These are phyloP conservation scores for Drosophila biarmipes DNA, from an alignment of 1,140 invertebrate genomes.

Conservation along the genomic window DNA sequence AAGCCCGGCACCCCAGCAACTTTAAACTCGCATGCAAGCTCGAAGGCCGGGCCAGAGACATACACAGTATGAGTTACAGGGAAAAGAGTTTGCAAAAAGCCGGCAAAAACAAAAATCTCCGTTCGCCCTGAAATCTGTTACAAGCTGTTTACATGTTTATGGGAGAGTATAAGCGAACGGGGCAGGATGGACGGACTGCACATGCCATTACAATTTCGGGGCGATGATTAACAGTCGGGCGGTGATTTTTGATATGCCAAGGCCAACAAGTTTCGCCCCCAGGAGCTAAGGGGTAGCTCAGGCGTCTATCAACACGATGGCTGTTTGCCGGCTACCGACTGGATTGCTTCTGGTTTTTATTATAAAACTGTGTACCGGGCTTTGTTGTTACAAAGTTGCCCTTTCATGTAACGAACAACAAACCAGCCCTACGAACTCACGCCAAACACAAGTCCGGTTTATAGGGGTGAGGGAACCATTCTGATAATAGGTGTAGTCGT, in stretches of 20 bases:
- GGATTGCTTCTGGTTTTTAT: slow-evolving; percentile 47
- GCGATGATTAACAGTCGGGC: slow-evolving; percentile 20
- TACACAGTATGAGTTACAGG: slow-evolving; percentile 16
- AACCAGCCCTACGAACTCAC: slow-evolving; percentile 2
- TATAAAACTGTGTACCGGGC: slow-evolving; percentile 66
- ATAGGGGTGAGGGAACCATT: slow-evolving; percentile 13
- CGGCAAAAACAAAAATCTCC: slow-evolving; percentile 25
- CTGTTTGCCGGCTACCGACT: too few relatives aligned
- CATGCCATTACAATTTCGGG: slow-evolving; percentile 21
- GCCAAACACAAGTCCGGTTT: slow-evolving; percentile 18
- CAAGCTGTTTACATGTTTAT: slow-evolving; percentile 13
- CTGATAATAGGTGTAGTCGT: slow-evolving; percentile 74
- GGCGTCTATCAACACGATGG: slow-evolving; percentile 6
- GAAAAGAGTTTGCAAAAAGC: slow-evolving; percentile 26
- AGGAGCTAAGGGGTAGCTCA: slow-evolving; percentile 15
- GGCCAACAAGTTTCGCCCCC: slow-evolving; percentile 1
- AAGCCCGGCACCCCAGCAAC: slow-evolving; percentile 57
- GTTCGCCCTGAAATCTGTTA: slow-evolving; percentile 22
- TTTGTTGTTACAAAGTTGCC: slow-evolving; percentile 74
- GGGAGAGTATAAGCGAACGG: slow-evolving; percentile 47
- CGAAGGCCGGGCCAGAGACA: neutral
- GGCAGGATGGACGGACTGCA: slow-evolving; percentile 27
- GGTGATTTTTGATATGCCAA: slow-evolving; percentile 7
- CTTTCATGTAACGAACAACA: slow-evolving; percentile 68
- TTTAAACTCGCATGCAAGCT: slow-evolving; percentile 71